Conservation (phyloP, 2,888 invertebrate species). For the Agonum fuliginosum region DNA sequence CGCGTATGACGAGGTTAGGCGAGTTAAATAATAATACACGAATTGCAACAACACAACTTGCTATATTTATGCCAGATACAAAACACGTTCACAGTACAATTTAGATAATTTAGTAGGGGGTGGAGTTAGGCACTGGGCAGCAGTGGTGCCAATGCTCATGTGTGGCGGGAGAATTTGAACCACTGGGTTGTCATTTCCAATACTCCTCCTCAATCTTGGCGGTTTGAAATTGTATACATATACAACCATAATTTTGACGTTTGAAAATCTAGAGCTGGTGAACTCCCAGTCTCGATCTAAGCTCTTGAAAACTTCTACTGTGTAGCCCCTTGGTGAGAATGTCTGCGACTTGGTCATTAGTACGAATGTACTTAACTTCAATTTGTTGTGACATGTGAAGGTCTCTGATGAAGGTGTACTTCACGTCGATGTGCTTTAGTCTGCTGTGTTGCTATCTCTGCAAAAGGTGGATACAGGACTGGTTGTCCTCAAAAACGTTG, state of each 20-base stretch:
- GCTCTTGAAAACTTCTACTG: conserved; percentile 6
- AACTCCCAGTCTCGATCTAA: conserved; percentile 13
- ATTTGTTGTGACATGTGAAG: conserved; percentile 7
- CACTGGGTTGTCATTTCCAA: too few relatives aligned
- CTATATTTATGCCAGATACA: too few relatives aligned
- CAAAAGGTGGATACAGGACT: conserved; percentile 1
- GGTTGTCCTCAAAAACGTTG: neutral
- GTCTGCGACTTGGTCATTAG: conserved; percentile 4
- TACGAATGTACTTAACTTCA: conserved; percentile 19
- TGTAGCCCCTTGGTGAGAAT: conserved; percentile 1
- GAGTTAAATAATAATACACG: too few relatives aligned
- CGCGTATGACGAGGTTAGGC: too few relatives aligned
- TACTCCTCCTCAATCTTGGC: too few relatives aligned
- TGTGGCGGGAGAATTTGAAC: too few relatives aligned
- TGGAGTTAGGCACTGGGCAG: too few relatives aligned
- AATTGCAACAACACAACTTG: too few relatives aligned
- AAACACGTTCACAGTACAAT: too few relatives aligned
- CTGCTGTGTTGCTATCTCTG: conserved; percentile 21
- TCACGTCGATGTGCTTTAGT: conserved; percentile 24
- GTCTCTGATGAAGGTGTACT: conserved; percentile 6
- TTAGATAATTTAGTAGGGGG: too few relatives aligned
- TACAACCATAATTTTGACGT: neutral
- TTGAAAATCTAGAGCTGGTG: neutral
- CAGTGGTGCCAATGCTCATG: too few relatives aligned
- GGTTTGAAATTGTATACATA: too few relatives aligned